phyloP scores from a whole-genome alignment of 1,140 invertebrate genomes.

The Leptinotarsa defecta region DNA sequence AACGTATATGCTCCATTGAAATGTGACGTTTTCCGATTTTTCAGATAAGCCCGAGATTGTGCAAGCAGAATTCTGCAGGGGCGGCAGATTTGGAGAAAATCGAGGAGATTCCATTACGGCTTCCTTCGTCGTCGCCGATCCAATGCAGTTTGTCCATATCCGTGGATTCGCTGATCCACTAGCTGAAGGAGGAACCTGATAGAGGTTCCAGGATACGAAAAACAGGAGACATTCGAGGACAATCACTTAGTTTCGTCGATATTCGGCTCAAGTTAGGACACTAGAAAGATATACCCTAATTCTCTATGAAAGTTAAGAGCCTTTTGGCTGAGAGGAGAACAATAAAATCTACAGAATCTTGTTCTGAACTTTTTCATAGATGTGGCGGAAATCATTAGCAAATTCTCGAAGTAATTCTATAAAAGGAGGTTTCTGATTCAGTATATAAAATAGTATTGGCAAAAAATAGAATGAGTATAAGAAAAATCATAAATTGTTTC shows the following conservation, averaged over 20 bases:
- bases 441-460: too few species aligned
- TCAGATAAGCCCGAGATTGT: conserved; percentile 57
- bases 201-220: neutral
- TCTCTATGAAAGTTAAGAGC: too few species aligned
- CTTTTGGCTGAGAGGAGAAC: too few species aligned
- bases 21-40: conserved; percentile 8
- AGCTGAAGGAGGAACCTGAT: neutral
- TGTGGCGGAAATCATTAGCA: too few species aligned
- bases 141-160: conserved; percentile 53
- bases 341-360: too few species aligned
- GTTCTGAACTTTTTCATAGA: too few species aligned
- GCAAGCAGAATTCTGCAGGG: conserved; percentile 73
- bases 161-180: conserved; percentile 50
- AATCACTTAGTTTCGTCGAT: conserved; percentile 12
- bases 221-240: conserved; percentile 8
- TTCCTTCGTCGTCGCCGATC: conserved; percentile 44
- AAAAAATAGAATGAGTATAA: too few species aligned
- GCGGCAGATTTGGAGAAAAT: conserved; percentile 73
- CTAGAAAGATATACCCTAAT: too few species aligned
- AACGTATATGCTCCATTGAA: neutral
- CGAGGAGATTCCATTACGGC: conserved; percentile 64
- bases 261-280: too few species aligned
- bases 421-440: too few species aligned
- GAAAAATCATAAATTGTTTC: too few species aligned
- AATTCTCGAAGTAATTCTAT: too few species aligned